Conservation (phyloP, 2,888 invertebrate genomes). For the Halictus ligatus region DNA sequence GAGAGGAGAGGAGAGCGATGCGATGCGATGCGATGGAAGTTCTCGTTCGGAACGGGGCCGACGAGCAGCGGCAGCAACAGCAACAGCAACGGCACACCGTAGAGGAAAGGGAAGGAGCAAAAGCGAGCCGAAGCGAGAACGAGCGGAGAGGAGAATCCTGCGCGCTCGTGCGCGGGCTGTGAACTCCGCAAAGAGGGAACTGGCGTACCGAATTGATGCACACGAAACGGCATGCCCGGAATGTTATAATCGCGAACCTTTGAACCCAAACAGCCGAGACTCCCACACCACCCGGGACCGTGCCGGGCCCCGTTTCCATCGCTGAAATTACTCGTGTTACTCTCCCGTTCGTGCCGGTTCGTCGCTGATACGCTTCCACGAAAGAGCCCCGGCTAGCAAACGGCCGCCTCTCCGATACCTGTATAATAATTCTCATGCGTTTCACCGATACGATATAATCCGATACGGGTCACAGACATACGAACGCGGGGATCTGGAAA, state of each 20-base stretch:
- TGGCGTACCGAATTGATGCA: slow-evolving; percentile 84
- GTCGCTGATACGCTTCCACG: slow-evolving; percentile 70
- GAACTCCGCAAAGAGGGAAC: slow-evolving; percentile 80
- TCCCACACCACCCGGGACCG: slow-evolving; percentile 80
- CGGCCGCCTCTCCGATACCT: slow-evolving; percentile 19
- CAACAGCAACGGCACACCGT: slow-evolving; percentile 1
- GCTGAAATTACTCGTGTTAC: slow-evolving; percentile 79
- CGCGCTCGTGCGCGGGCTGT: slow-evolving; percentile 65
- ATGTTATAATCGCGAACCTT: slow-evolving; percentile 84
- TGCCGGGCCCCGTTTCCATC: slow-evolving; percentile 77
- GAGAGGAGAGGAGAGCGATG: slow-evolving; percentile 17
- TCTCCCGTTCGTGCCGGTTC: slow-evolving; percentile 72
- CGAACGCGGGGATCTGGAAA: slow-evolving; percentile 39
- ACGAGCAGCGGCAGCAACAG: slow-evolving; percentile 16
- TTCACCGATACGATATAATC: slow-evolving; percentile 48
- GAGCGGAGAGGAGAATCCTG: slow-evolving; percentile 39
- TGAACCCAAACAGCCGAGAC: slow-evolving; percentile 81
- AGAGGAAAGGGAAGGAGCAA: slow-evolving; percentile 18
- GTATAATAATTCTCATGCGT: slow-evolving; percentile 64
- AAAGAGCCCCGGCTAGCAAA: slow-evolving; percentile 46
- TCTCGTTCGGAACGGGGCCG: slow-evolving; percentile 41
- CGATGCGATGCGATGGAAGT: slow-evolving; percentile 35
- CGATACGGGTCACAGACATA: slow-evolving; percentile 36
- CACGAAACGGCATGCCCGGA: slow-evolving; percentile 84
- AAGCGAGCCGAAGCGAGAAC: slow-evolving; percentile 28